phyloP scores from a whole-genome alignment of 1,140 invertebrate species.

The Pentalonia nigronervosa region DNA sequence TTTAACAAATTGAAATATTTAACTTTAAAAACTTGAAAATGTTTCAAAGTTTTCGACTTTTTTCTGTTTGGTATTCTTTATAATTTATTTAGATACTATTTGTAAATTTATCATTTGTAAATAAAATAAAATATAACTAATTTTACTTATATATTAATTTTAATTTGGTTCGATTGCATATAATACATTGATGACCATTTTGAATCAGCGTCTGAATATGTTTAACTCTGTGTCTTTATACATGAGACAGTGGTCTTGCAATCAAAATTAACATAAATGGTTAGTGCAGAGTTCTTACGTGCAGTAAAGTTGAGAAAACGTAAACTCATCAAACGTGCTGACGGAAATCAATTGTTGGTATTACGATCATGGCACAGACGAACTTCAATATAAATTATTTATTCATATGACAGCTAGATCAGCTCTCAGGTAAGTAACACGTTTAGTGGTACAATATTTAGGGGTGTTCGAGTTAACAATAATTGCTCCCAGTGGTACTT shows the following conservation, averaged over 20 bases:
- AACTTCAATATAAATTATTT: background rate
- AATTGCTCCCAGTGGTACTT: too few species aligned
- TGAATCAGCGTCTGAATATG: background rate
- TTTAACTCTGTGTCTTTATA: background rate
- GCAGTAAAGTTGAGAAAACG: background rate
- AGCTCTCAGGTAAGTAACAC: background rate
- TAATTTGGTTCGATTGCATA: background rate
- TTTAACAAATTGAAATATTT: constrained; percentile 11
- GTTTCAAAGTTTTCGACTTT: background rate
- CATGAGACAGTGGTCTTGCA: background rate
- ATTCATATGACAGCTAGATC: background rate
- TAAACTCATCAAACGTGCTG: background rate
- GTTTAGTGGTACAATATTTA: background rate
- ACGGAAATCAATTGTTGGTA: background rate
- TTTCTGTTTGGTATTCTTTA: constrained; percentile 5
- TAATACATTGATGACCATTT: background rate
- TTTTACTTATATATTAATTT: constrained; percentile 9
- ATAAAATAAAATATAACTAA: background rate
- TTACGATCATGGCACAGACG: background rate
- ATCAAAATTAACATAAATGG: background rate
- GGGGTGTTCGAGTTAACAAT: background rate
- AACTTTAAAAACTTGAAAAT: background rate
- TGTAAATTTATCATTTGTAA: constrained; percentile 7
- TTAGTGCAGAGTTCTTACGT: too few species aligned
- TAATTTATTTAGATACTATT: background rate